Evolutionary conservation across 2,888 invertebrate genomes (phyloP), one percentile per base, ranked within the genome.

Genomic region (Drosophila nigricruria): DNA sequence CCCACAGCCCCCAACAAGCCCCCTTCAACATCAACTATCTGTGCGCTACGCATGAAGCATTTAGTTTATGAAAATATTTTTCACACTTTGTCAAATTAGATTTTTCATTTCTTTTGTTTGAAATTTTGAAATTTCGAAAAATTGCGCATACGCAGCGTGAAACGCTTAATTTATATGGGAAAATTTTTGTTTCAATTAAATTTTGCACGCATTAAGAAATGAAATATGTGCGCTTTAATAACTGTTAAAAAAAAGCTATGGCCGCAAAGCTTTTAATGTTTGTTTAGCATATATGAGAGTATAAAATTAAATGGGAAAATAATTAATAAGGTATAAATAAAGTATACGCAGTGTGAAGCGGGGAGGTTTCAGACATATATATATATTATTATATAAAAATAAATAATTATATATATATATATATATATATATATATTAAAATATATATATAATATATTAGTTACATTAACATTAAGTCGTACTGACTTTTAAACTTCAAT

Each of bases 51-150:
- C 62, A 74, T 74, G 77, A 67, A 64, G 53, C 67, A 79, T 77
- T 77, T 65, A 68, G 70, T 64, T 87, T 87, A 87, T 86, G 81
- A 85, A 89, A 85, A 88, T 81, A 82, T 82, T 84, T 87, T 89
- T 86, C 85, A 89, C 88, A 89, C 89, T 80, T 88, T 86, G 77
- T 82, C 75, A 77, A 67, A 70, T 58, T 58, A 73, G 40, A 57
- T 57, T 68, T 32, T 57, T 36, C 54, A n/a, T 43, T 60, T 52
- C 64, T 73, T 74, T 81, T 75, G 56, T 67, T 27, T 12, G 5
- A 20, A 42, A 20, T 18, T n/a, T 20, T 30, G 30, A 30, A n/a
- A n/a, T n/a, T n/a, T n/a, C n/a, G 30, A 30, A 6, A 38, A 47
- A 59, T 47, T 58, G 23, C 45, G 23, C n/a, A 63, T 58, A 63